Conservation (phyloP, 2,113 vertebrate species). For the Genyomyrus donnyi region DNA sequence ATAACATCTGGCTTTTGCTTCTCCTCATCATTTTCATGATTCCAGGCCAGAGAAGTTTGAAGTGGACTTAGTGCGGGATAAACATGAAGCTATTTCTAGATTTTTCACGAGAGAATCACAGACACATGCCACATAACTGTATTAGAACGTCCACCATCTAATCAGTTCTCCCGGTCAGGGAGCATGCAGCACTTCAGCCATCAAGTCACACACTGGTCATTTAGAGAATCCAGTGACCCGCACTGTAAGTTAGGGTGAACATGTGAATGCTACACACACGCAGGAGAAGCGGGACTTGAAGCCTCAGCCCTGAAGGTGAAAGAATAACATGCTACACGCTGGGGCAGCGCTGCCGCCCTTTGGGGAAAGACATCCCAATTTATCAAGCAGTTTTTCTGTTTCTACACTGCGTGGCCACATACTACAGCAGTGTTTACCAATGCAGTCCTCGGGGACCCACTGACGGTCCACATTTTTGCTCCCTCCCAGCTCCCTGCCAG, state of each 20-base stretch:
- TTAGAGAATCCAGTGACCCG: not conserved
- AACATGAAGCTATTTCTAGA: not conserved
- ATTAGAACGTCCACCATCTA: not conserved
- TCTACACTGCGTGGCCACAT: not conserved
- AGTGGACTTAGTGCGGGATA: not conserved
- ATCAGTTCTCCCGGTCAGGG: not conserved
- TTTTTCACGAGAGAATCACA: not conserved
- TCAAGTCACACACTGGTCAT: not conserved
- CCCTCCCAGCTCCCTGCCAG: not conserved
- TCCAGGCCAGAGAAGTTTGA: not conserved
- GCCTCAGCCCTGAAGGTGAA: not conserved
- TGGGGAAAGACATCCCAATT: not conserved
- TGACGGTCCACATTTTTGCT: not conserved
- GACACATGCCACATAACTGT: not conserved
- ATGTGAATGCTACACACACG: not conserved
- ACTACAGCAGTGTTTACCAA: not conserved
- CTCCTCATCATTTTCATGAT: not conserved
- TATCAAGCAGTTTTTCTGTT: not conserved
- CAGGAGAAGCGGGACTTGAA: not conserved
- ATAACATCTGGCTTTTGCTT: not conserved
- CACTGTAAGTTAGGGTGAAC: not conserved
- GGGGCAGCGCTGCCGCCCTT: not conserved
- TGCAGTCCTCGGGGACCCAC: not conserved
- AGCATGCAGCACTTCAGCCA: not conserved
- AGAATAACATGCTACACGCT: not conserved